Conservation (phyloP, 2,888 invertebrate species). For the Neoscelio sp. region DNA sequence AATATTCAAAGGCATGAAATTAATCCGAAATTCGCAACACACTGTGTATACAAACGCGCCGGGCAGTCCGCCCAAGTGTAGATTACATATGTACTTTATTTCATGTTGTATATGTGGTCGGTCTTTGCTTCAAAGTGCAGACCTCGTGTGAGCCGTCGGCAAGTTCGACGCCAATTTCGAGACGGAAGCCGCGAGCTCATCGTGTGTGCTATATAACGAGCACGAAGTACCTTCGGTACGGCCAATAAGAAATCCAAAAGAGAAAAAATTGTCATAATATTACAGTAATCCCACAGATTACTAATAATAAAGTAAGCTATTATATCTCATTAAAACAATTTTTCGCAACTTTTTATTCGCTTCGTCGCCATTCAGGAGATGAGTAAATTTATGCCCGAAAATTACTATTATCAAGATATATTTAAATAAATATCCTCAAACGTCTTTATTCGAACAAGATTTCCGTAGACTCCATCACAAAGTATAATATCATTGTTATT, state of each 20-base stretch:
- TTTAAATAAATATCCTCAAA: conserved; percentile 26
- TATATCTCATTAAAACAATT: conserved; percentile 33
- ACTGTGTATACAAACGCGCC: conserved; percentile 38
- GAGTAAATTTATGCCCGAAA: conserved; percentile 16
- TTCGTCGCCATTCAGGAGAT: not conserved
- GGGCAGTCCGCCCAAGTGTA: conserved; percentile 37
- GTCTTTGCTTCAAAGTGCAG: conserved; percentile 49
- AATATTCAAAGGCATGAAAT: conserved; percentile 13
- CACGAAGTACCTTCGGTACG: conserved; percentile 30
- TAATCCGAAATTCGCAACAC: conserved; percentile 50
- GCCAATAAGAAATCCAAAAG: conserved; percentile 29
- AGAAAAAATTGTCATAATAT: conserved; percentile 31
- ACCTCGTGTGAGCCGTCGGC: conserved; percentile 49
- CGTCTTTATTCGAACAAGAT: conserved; percentile 5
- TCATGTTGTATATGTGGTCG: conserved; percentile 35
- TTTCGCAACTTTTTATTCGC: conserved; percentile 24
- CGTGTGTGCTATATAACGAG: conserved; percentile 43
- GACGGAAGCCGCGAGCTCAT: conserved; percentile 55
- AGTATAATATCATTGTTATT: no score
- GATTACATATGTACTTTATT: conserved; percentile 55
- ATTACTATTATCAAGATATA: conserved; percentile 11
- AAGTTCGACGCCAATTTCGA: conserved; percentile 58
- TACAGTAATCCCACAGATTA: conserved; percentile 24
- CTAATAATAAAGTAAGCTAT: conserved; percentile 28
- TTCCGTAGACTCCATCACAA: no score